Percentiles rank a stretch among this genome's conserved stretches.
These are phyloP conservation scores for Phymanthus crucifer DNA, from an alignment of 92 coral and sea anemone genomes.

Conservation along the genomic window DNA sequence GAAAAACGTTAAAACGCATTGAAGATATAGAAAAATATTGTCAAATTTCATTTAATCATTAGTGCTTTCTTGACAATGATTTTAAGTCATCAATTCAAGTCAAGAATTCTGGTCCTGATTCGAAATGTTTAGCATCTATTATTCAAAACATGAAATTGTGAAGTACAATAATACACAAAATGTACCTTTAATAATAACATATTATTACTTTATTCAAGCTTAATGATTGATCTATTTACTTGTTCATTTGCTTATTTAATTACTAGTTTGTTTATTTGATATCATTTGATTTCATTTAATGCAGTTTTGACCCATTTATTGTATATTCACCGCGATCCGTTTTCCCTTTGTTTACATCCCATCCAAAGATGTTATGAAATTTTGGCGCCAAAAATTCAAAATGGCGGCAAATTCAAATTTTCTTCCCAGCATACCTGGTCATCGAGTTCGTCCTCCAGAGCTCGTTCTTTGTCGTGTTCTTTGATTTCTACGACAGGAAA, in stretches of 20 bases:
- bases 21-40: no score
- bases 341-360: conserved; percentile 27
- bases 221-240: background rate
- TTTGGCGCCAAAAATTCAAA: conserved; percentile 66
- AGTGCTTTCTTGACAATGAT: no score
- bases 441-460: conserved; percentile 43
- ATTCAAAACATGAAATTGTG: no score
- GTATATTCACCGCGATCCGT: background rate
- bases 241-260: background rate
- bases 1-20: no score
- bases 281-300: background rate
- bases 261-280: background rate
- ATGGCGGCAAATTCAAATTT: conserved; percentile 99
- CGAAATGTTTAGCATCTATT: no score
- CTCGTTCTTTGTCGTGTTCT: conserved; percentile 40
- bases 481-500: conserved; percentile 26
- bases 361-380: conserved; percentile 8
- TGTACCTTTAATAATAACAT: no score
- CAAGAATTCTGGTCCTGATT: no score
- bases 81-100: no score
- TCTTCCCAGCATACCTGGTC: conserved; percentile 61
- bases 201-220: background rate
- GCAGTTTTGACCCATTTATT: no score
- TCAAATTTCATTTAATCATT: no score
- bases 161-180: no score